These are phyloP conservation scores for Diaprepes abbreviatus DNA, from an alignment of 2,888 invertebrate species.

Conservation along the genomic window DNA sequence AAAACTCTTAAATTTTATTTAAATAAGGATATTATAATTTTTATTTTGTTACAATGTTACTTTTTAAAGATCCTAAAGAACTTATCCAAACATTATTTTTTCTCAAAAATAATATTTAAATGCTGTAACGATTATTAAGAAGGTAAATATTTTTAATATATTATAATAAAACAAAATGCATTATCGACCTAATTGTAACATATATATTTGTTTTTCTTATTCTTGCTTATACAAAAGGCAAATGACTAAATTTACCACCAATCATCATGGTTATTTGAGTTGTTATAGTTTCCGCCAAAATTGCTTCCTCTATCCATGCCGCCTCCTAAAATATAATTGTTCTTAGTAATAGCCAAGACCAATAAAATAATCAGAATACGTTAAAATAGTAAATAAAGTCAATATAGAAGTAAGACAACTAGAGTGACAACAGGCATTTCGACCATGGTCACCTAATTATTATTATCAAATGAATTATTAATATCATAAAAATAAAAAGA, in stretches of 20 bases:
- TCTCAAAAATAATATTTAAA: conserved; percentile 24
- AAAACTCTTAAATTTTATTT: conserved; percentile 19
- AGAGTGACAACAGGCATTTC: no score
- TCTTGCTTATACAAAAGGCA: conserved; percentile 26
- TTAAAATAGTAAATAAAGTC: no score
- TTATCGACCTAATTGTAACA: conserved; percentile 40
- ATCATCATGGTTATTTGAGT: conserved; percentile 63
- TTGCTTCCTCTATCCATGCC: conserved; percentile 63
- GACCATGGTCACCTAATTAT: no score
- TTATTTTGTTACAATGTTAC: conserved; percentile 17
- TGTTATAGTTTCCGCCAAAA: conserved; percentile 66
- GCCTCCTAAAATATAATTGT: no score
- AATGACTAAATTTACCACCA: conserved; percentile 60
- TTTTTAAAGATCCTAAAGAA: conserved; percentile 16
- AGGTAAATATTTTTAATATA: conserved; percentile 31
- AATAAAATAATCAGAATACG: no score
- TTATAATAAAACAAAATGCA: conserved; percentile 42
- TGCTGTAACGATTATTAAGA: conserved; percentile 21
- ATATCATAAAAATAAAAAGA: no score
- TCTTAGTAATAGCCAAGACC: no score
- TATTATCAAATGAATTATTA: no score
- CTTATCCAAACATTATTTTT: conserved; percentile 9
- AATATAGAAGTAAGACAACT: no score
- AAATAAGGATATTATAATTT: conserved; percentile 14
- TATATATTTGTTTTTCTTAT: conserved; percentile 34